Conservation (phyloP, 2,113 vertebrate genomes). For the Oxyruncus cristatus region DNA sequence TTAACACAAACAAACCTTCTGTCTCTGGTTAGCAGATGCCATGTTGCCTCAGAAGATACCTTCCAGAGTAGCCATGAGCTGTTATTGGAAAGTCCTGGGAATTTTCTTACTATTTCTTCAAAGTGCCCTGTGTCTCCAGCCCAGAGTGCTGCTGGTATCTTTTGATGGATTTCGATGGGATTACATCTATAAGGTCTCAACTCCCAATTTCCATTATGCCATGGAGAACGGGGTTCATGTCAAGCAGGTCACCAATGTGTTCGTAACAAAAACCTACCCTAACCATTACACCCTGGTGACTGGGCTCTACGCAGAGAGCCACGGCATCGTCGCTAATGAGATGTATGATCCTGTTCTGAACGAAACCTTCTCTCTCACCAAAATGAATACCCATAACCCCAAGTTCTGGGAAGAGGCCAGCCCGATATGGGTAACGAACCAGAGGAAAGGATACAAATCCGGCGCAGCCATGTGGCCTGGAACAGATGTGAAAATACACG, state of each 20-base stretch:
- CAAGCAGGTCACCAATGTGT: conserved; percentile 81
- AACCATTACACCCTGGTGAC: conserved; percentile 92
- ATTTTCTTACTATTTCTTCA: not conserved
- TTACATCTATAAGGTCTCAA: conserved; percentile 83
- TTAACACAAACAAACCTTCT: not conserved
- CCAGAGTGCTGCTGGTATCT: conserved; percentile 84
- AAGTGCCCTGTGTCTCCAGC: not conserved
- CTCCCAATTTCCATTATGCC: conserved; percentile 80
- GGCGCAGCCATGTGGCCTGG: conserved; percentile 94
- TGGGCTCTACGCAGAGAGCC: conserved; percentile 86
- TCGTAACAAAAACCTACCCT: conserved; percentile 88
- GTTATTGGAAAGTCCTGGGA: not conserved
- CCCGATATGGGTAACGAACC: conserved; percentile 88
- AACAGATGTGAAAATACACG: conserved; percentile 85
- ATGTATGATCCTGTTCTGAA: conserved; percentile 87
- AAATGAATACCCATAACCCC: conserved; percentile 77
- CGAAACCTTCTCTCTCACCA: conserved; percentile 83
- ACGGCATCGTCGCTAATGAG: conserved; percentile 88
- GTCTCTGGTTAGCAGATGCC: conserved; percentile 47
- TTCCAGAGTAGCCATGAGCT: conserved; percentile 46
- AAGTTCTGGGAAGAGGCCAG: conserved; percentile 89
- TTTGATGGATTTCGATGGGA: conserved; percentile 95
- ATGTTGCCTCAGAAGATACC: not conserved
- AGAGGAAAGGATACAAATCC: conserved; percentile 81
- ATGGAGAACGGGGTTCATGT: conserved; percentile 79